A percentile compares a stretch with the other conserved stretches of the same genome.
Evolutionary conservation across 2,797 vertebrate genomes (phyloP).

Genomic region (Clarias laeviceps): DNA sequence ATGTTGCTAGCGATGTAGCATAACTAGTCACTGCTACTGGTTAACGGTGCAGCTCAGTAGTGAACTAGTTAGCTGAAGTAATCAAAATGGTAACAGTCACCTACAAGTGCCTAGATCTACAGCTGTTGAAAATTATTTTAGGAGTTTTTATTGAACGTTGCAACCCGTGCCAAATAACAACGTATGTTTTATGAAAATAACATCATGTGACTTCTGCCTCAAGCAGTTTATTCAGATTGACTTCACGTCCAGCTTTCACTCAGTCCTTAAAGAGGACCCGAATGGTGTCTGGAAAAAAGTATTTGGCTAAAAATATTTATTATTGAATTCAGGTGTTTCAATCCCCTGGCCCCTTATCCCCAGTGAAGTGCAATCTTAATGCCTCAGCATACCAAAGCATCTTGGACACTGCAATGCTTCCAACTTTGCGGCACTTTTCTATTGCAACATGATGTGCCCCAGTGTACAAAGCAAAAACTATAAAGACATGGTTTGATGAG

Average conservation of each 20-base stretch:
- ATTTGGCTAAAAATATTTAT: no score
- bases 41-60: background rate
- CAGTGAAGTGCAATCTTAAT: no score
- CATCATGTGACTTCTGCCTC: slow-evolving; percentile 10
- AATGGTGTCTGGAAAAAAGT: background rate
- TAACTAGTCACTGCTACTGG: background rate
- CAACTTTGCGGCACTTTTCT: no score
- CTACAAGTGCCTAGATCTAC: background rate
- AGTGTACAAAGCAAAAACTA: no score
- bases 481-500: no score
- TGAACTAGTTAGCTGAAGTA: background rate
- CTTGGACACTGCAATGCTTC: no score
- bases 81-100: background rate
- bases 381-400: no score
- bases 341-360: no score
- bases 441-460: no score
- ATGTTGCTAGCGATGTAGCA: background rate
- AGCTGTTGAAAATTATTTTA: background rate
- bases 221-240: background rate
- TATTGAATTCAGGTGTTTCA: no score
- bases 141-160: background rate
- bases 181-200: background rate
- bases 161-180: background rate
- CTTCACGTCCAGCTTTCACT: background rate
- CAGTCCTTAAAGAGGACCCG: background rate